These are phyloP conservation scores for Resseliella maxima DNA, from an alignment of 2,888 invertebrate genomes.

Conservation along the genomic window DNA sequence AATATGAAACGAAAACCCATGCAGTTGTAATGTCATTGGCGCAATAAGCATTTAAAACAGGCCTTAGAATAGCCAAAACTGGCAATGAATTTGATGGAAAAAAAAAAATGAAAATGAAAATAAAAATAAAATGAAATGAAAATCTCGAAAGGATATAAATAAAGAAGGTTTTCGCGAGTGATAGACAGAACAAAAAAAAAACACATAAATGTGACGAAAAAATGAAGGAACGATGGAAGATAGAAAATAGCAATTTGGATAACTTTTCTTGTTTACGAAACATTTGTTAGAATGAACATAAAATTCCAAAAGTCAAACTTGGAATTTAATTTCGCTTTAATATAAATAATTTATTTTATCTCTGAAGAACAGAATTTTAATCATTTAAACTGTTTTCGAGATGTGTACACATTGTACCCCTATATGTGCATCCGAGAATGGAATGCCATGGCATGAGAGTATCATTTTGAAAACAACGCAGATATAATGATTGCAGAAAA, in stretches of 20 bases:
- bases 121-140: not conserved
- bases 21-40: not conserved
- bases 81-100: conserved; percentile 10
- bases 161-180: conserved; percentile 23
- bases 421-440: conserved; percentile 5
- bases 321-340: conserved; percentile 59
- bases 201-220: not conserved
- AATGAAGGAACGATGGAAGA: conserved; percentile 31
- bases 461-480: not conserved
- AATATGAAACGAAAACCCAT: not conserved
- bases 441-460: not conserved
- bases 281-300: conserved; percentile 57
- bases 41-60: not conserved
- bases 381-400: conserved; percentile 59
- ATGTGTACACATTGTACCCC: conserved; percentile 43
- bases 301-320: conserved; percentile 57
- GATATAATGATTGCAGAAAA: not conserved
- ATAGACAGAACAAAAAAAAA: not conserved
- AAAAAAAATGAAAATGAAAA: not conserved
- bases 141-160: conserved; percentile 29
- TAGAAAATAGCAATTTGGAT: conserved; percentile 49
- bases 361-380: conserved; percentile 59
- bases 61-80: not conserved
- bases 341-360: conserved; percentile 60
- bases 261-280: conserved; percentile 55